Evolutionary conservation across 1,140 invertebrate genomes (phyloP), one percentile per base, ranked within the genome.

Genomic region (Oscheius sp.): DNA sequence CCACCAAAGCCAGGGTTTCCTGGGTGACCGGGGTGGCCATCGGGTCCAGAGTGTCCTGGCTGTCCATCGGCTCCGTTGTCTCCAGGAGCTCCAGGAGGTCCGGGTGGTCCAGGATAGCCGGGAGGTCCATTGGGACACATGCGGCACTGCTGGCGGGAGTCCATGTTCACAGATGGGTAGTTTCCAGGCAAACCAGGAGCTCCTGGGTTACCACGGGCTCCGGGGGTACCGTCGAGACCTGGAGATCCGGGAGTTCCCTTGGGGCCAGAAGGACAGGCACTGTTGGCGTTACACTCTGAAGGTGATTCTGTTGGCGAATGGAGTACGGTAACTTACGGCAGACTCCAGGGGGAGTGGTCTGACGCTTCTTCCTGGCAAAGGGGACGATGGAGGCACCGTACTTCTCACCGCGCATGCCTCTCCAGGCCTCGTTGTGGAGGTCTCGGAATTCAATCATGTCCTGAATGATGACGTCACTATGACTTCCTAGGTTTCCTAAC

Each of bases 1-100:
- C 75, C 75, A 49, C 28, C 65, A 36, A 63, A 64, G 18, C 75
- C 75, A 2, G 72, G 72, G n/a, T 70, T 58, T 31, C 85, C 86
- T 13, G 67, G 64, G 18, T 61, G 64, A 2, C 75, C 75, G 36
- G 75, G 75, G 18, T 75, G 62, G 20, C 61, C 63, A 23, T 66
- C 61, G 13, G 58, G 59, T 29, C 61, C 72, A n/a, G 76, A 55
- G n/a, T 58, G 58, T 26, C 79, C 79, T 7, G 68, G 68, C 28
- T 55, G 20, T 23, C 82, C 82, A 49, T 78, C 75, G 15, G 72
- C 77, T 73, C 74, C 74, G 28, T 42, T 58, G 34, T 70, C 46
- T 77, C 77, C 77, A 36, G 76, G 46, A 18, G 69, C 28, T 2
- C 77, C 77, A 3, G 62, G 63, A 1, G 75, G 64, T 31, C 77